Conservation (phyloP, 2,113 vertebrate species). For the Sula dactylatra region DNA sequence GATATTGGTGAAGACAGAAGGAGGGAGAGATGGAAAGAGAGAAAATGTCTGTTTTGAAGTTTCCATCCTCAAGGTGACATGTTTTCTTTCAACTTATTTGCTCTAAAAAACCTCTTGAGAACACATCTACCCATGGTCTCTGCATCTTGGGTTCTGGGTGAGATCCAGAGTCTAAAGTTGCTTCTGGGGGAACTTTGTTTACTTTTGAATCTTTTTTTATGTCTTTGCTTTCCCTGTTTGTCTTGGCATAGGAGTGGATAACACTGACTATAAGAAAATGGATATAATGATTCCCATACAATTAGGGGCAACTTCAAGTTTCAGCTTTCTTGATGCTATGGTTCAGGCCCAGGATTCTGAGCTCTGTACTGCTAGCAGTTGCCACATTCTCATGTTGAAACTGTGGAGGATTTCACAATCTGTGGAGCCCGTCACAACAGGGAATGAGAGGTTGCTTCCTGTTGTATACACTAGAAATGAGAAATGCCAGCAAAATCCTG, state of each 20-base stretch:
- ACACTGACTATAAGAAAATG: background rate
- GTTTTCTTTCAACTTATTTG: conserved; percentile 24
- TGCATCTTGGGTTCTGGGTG: background rate
- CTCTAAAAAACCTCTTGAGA: background rate
- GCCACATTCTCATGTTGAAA: conserved; percentile 14
- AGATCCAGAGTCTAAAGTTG: background rate
- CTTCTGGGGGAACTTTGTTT: background rate
- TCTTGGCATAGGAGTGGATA: background rate
- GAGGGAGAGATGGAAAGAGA: conserved; percentile 21
- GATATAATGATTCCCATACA: background rate
- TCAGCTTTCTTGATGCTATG: background rate
- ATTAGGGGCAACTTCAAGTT: background rate
- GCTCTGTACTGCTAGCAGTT: background rate
- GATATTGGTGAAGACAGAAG: conserved; percentile 52
- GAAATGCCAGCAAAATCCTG: background rate
- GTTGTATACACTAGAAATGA: background rate
- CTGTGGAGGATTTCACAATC: conserved; percentile 23
- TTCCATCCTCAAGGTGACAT: conserved; percentile 59
- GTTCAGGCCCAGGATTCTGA: background rate
- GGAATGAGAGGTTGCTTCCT: background rate
- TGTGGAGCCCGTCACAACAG: background rate
- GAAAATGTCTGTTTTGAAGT: conserved; percentile 45
- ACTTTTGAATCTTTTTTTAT: background rate
- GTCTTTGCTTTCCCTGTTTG: background rate
- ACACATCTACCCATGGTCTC: background rate